phyloP scores from a whole-genome alignment of 2,888 invertebrate species.

The Rhamphomyia laevipes region DNA sequence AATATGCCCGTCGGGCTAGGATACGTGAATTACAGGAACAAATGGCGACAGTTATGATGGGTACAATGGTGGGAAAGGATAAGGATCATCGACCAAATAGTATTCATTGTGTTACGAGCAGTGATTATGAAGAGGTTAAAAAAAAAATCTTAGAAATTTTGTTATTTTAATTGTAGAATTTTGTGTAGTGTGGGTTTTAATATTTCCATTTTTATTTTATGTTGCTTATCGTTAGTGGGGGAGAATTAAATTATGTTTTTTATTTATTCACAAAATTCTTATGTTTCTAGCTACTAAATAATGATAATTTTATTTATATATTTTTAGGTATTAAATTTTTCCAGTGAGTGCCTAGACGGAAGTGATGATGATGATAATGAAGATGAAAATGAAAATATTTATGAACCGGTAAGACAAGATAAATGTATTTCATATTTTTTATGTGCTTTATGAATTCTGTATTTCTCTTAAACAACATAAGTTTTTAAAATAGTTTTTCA shows the following conservation, averaged over 20 bases:
- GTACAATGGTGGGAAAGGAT: conserved; percentile 3
- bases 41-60: conserved; percentile 7
- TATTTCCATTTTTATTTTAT: background rate
- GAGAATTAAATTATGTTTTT: background rate
- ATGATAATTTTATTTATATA: conserved; percentile 6
- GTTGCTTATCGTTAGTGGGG: background rate
- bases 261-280: background rate
- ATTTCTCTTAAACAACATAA: too few species aligned
- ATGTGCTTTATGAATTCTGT: too few species aligned
- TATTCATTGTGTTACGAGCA: conserved; percentile 16
- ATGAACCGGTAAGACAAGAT: conserved; percentile 24
- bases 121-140: conserved; percentile 22
- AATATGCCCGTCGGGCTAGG: conserved; percentile 22
- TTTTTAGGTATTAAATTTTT: conserved; percentile 20
- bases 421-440: too few species aligned
- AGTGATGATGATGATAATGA: conserved; percentile 2
- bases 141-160: background rate
- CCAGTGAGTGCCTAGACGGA: conserved; percentile 9
- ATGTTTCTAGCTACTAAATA: background rate
- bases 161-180: background rate
- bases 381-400: conserved; percentile 26
- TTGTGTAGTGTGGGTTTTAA: background rate
- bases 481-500: too few species aligned
- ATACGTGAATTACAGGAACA: conserved; percentile 16
- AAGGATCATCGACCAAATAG: conserved; percentile 16